Base-by-base conservation (phyloP, 2,113 vertebrate species). In the Hylia prasina region DNA sequence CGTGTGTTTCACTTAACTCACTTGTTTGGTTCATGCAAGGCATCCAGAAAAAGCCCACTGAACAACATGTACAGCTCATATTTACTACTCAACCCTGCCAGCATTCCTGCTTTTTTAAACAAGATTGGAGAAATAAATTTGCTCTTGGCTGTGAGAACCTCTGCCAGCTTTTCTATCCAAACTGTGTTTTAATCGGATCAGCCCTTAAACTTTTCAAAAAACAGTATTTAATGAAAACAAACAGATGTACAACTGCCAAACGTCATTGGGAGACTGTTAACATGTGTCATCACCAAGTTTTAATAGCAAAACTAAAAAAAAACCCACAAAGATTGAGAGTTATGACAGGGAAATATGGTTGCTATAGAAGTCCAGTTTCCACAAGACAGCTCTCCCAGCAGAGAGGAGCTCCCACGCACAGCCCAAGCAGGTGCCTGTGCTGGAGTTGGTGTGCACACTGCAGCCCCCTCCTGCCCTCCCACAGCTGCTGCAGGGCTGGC, bases 51-150 rank as follows among this genome's bases (percentile, higher is more conserved):
- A 93, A 95, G 58, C 76, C 73, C 22, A 0, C 93, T 81, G 90
- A 94, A 83, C 60, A 86, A 88, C 90, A 92, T 66, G 71, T 70
- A 88, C 90, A 78, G 82, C 76, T 94, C 86, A 10, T 73, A 90
- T 87, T 93, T 95, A 92, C 94, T 86, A 79, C 42, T 81, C 76
- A 68, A 39, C 35, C 92, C 89, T 89, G 96, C 92, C 90, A 96
- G 69, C 69, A 65, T 45, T 81, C 72, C 95, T 81, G 56, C 0
- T 37, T 72, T 84, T 96, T 87, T 39, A 70, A 94, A 93, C 57
- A 83, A 80, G 91, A 81, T 44, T 79, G 70, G 89, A 79, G 91
- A 95, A 96, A 94, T 92, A 95, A 93, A 96, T 94, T 91, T 92
- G 57, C 83, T 89, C 51, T 93, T 90, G 88, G 92, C 92, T 89